phyloP scores from a whole-genome alignment of 1,140 invertebrate species.

The Dreissena polymorpha region DNA sequence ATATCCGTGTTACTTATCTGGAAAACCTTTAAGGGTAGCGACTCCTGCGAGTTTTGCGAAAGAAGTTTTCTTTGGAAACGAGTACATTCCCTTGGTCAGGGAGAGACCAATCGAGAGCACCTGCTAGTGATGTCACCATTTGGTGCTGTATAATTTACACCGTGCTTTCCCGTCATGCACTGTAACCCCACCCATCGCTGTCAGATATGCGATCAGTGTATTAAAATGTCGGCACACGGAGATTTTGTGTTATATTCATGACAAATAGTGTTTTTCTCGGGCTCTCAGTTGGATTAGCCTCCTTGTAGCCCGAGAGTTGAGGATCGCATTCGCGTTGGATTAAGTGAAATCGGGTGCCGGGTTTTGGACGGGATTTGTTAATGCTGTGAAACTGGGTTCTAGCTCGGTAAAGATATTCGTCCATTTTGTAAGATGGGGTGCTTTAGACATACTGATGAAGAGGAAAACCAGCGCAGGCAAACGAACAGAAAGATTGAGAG shows the following conservation, averaged over 20 bases:
- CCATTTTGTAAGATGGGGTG: constrained; percentile 77
- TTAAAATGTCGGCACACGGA: constrained; percentile 64
- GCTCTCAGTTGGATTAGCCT: constrained; percentile 66
- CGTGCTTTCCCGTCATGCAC: constrained; percentile 70
- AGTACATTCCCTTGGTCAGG: constrained; percentile 15
- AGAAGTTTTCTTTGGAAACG: background rate
- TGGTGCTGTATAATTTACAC: constrained; percentile 64
- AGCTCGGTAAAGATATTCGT: constrained; percentile 64
- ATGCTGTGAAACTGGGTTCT: constrained; percentile 47
- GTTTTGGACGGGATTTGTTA: constrained; percentile 52
- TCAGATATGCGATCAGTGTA: constrained; percentile 70
- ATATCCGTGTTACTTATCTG: too few relatives aligned
- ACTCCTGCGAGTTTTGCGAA: too few relatives aligned
- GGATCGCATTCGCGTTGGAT: constrained; percentile 58
- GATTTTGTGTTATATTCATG: constrained; percentile 68
- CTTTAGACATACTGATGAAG: constrained; percentile 84
- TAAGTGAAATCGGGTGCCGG: constrained; percentile 45
- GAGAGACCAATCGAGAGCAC: constrained; percentile 24
- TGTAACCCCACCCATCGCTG: constrained; percentile 75
- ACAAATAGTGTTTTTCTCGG: constrained; percentile 65
- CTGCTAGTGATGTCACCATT: constrained; percentile 63
- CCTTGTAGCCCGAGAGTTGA: constrained; percentile 65
- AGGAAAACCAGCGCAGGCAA: constrained; percentile 96
- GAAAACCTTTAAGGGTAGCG: too few relatives aligned
- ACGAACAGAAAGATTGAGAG: constrained; percentile 99